A percentile compares a stretch with the other conserved stretches of the same genome.
These are phyloP conservation scores for Leptura quadrifasciata DNA, from an alignment of 2,888 invertebrate species.

Conservation along the genomic window DNA sequence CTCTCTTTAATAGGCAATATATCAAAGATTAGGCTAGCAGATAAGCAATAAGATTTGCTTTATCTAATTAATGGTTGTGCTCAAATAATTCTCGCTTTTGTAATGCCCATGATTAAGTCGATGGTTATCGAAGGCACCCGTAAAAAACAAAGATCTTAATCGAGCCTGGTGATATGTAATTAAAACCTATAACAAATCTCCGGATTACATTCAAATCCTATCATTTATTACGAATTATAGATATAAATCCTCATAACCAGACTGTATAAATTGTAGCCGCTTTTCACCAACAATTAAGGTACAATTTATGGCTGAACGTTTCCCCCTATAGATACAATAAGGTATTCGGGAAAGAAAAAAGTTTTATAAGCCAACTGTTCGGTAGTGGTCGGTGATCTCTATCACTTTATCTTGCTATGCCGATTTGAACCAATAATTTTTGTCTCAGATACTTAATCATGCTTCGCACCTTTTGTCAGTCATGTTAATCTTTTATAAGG, in stretches of 20 bases:
- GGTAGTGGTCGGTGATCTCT: slow-evolving; percentile 39
- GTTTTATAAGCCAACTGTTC: slow-evolving; percentile 52
- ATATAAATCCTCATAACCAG: slow-evolving; percentile 69
- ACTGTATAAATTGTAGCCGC: slow-evolving; percentile 68
- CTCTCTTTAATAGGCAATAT: neutral
- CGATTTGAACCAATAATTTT: slow-evolving; percentile 64
- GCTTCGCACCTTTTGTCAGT: slow-evolving; percentile 18
- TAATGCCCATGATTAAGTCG: slow-evolving; percentile 65
- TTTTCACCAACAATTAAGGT: slow-evolving; percentile 73
- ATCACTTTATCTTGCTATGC: slow-evolving; percentile 58
- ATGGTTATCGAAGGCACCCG: slow-evolving; percentile 66
- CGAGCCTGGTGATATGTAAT: slow-evolving; percentile 66
- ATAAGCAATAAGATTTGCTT: slow-evolving; percentile 42
- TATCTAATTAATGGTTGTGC: slow-evolving; percentile 61
- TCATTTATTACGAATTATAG: slow-evolving; percentile 71
- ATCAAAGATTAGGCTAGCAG: slow-evolving; percentile 22
- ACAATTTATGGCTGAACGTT: slow-evolving; percentile 68
- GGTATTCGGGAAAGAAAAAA: slow-evolving; percentile 51
- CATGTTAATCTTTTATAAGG: slow-evolving; percentile 6
- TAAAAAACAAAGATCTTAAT: slow-evolving; percentile 69
- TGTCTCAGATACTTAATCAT: slow-evolving; percentile 64
- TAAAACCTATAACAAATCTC: slow-evolving; percentile 72
- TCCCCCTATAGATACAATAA: slow-evolving; percentile 69
- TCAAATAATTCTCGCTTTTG: slow-evolving; percentile 63
- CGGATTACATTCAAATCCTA: slow-evolving; percentile 71